Base-by-base conservation (phyloP, 2,888 invertebrate species). In the Lithodes maja region DNA sequence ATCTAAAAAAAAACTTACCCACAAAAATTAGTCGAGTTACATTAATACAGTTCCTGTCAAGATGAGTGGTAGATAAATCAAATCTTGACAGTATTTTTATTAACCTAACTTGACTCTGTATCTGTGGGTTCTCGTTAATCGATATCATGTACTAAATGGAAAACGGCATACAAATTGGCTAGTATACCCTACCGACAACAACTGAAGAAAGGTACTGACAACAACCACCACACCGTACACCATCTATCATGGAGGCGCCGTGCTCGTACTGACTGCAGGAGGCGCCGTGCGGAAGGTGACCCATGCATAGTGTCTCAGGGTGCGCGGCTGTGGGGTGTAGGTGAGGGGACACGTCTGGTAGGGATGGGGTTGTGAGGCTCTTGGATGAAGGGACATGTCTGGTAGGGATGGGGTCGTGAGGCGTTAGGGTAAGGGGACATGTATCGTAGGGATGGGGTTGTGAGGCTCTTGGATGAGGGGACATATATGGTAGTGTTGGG, bases 311-410 rank as follows among this genome's bases (percentile, higher is more conserved):
- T 80, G 61, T 54, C 54, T 52, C 54, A 80, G 9, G 75, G 54
- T 61, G 79, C 7, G 55, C 54, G 33, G 52, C 61, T 53, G 80
- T 80, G 80, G 17, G 17, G 52, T 55, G 61, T 17, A 17, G 33
- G 52, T 80, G 80, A 33, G 49, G 49, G 61, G 78, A 33, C 33
- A 61, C 61, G 61, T 61, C 61, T 61, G 61, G 61, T 61, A 7
- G 5, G 61, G 61, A 12, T 7, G 61, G 61, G 61, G 12, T 7
- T 61, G 5, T 61, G 61, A 12, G 61, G 61, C 12, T 12, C 7
- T 12, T 17, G 52, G 33, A 55, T 80, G 55, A 80, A 55, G 61
- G 17, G 53, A 80, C 80, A 55, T 80, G 80, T 79, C 53, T 79
- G 80, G 61, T 53, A 3, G 80, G 53, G 53, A 49, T 15, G 78